phyloP scores from a whole-genome alignment of 64 coral and sea anemone genomes.

The Trachythela sp. region DNA sequence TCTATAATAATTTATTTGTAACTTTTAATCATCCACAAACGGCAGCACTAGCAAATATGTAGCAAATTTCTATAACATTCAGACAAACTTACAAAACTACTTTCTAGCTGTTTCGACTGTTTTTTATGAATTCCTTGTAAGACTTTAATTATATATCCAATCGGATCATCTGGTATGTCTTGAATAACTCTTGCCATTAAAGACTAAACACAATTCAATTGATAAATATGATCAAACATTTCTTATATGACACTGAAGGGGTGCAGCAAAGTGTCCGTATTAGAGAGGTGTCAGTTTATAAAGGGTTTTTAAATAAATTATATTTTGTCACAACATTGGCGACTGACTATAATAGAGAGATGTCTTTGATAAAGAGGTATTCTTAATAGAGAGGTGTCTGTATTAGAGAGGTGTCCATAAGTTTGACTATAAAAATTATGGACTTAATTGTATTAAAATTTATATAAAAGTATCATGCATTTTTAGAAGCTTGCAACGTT shows the following conservation, averaged over 20 bases:
- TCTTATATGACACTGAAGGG: no score
- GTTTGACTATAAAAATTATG: no score
- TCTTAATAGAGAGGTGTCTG: no score
- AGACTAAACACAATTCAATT: not conserved
- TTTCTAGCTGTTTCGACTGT: not conserved
- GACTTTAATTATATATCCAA: conserved; percentile 13
- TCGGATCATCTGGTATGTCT: not conserved
- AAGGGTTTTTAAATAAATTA: no score
- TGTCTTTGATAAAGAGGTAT: no score
- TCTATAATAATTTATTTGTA: not conserved
- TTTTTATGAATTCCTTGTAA: not conserved
- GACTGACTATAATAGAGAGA: not conserved
- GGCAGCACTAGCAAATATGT: not conserved
- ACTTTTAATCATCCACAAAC: not conserved
- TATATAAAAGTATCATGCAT: no score
- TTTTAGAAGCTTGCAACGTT: no score
- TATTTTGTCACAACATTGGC: not conserved
- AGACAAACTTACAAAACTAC: not conserved
- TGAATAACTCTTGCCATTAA: conserved; percentile 15
- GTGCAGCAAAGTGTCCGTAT: no score
- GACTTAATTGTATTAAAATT: no score
- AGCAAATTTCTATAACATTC: not conserved
- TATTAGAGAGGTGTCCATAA: no score
- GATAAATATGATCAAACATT: not conserved
- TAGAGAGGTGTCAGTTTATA: no score